These are phyloP conservation scores for Crossaster papposus DNA, from an alignment of 53 echinoderm and acorn worm genomes.

Conservation along the genomic window DNA sequence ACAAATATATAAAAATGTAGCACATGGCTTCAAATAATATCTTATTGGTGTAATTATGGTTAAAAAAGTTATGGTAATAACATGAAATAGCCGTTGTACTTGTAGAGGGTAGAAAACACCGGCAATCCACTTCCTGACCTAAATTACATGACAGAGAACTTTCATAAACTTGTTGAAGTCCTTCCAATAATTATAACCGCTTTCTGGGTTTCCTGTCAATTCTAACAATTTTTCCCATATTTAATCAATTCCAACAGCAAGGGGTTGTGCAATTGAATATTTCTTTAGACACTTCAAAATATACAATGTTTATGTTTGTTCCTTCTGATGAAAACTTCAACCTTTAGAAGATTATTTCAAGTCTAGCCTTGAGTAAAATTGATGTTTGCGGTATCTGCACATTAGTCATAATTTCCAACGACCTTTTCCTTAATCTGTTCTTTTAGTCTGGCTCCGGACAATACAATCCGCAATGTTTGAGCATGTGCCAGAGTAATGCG, in stretches of 20 bases:
- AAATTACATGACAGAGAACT: neutral
- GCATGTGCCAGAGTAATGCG: neutral
- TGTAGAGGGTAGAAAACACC: neutral
- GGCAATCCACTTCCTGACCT: constrained; percentile 46
- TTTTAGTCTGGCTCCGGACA: constrained; percentile 21
- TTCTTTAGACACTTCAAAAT: neutral
- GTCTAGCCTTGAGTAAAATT: neutral
- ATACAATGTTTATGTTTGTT: neutral
- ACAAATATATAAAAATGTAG: too few species aligned
- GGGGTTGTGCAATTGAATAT: neutral
- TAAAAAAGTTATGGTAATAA: neutral
- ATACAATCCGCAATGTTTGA: neutral
- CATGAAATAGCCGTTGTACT: constrained; percentile 40
- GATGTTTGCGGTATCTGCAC: neutral
- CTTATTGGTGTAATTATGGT: neutral
- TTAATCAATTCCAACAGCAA: neutral
- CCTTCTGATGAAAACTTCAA: neutral
- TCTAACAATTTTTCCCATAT: neutral
- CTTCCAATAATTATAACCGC: neutral
- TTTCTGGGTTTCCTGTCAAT: neutral
- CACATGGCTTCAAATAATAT: too few species aligned
- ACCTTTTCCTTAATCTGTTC: neutral
- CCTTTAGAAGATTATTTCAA: neutral
- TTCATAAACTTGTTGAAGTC: constrained; percentile 33
- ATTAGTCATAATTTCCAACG: constrained; percentile 43